A percentile compares a stretch with the other conserved stretches of the same genome.
Evolutionary conservation across 2,888 invertebrate genomes (phyloP).

Genomic region (Lampropteryx suffumata): DNA sequence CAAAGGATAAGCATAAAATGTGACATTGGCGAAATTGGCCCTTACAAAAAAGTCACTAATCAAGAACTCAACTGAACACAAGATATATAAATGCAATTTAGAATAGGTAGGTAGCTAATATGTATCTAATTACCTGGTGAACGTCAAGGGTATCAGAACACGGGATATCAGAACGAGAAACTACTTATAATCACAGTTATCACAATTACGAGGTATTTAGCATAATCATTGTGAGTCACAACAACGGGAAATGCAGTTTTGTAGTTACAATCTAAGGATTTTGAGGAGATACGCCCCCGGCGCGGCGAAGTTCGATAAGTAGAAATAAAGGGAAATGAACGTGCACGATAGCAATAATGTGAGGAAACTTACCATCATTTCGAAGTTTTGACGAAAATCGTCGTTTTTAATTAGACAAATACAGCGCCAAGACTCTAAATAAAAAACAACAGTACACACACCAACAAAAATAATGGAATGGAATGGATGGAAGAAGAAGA

Average conservation of each 20-base stretch:
- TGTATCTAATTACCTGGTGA: not conserved
- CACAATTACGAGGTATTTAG: not conserved
- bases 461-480: conserved; percentile 16
- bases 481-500: no score
- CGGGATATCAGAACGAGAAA: not conserved
- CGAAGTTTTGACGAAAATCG: conserved; percentile 21
- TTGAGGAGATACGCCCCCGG: conserved; percentile 24
- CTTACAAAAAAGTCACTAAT: no score
- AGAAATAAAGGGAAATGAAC: not conserved
- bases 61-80: no score
- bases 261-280: conserved; percentile 5
- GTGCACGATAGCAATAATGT: not conserved
- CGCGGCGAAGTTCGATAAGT: not conserved
- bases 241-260: not conserved
- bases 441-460: conserved; percentile 6
- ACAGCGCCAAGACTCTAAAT: not conserved
- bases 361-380: conserved; percentile 62
- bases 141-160: conserved; percentile 15
- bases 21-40: no score
- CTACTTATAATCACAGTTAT: not conserved
- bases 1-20: no score
- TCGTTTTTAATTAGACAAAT: not conserved
- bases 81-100: no score
- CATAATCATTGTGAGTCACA: conserved; percentile 3
- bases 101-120: no score